Evolutionary conservation across 2,113 vertebrate species (phyloP).

Genomic region (Phycodurus eques): DNA sequence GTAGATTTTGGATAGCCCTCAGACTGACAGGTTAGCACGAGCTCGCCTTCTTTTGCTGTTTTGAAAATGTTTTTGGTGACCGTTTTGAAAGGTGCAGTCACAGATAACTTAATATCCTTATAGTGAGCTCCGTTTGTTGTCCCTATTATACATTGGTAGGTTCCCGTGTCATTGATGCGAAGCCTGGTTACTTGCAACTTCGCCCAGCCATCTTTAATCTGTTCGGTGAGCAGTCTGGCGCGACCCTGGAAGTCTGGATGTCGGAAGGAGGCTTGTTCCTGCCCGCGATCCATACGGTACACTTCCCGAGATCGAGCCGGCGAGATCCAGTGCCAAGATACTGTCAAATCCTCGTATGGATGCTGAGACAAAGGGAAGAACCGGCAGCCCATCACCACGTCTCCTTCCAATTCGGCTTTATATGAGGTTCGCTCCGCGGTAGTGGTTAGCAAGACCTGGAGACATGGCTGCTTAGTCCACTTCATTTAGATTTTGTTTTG

Average conservation of each 20-base stretch:
- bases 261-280: constrained; percentile 54
- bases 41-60: constrained; percentile 34
- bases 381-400: constrained; percentile 80
- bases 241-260: constrained; percentile 67
- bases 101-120: constrained; percentile 76
- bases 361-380: constrained; percentile 71
- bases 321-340: constrained; percentile 73
- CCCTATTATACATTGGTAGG: constrained; percentile 79
- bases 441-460: constrained; percentile 81
- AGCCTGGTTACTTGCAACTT: constrained; percentile 72
- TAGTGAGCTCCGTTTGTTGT: constrained; percentile 78
- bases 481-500: too few species aligned
- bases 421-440: constrained; percentile 64
- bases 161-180: constrained; percentile 78
- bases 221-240: constrained; percentile 68
- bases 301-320: constrained; percentile 26
- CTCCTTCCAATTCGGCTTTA: constrained; percentile 66
- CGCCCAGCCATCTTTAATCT: constrained; percentile 73
- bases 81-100: constrained; percentile 64
- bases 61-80: constrained; percentile 46
- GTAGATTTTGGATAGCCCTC: constrained; percentile 78
- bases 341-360: constrained; percentile 49
- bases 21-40: constrained; percentile 78
- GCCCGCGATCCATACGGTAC: constrained; percentile 63
- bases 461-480: constrained; percentile 30